Percentiles rank a stretch among this genome's conserved stretches.
These are phyloP conservation scores for Synergus gifuensis DNA, from an alignment of 2,888 invertebrate genomes.

Conservation along the genomic window DNA sequence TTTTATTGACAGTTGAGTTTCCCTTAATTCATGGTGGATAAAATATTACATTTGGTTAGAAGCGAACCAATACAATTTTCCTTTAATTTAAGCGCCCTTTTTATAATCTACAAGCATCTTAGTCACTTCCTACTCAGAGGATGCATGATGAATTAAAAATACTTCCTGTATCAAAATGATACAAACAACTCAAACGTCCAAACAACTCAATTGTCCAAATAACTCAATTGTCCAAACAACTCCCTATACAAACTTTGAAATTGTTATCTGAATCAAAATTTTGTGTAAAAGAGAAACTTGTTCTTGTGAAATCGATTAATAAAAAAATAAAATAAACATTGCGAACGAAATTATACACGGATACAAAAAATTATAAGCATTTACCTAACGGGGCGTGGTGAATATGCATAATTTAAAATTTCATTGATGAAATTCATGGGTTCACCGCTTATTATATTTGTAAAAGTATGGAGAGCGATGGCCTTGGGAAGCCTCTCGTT, in stretches of 20 bases:
- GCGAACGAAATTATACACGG: neutral
- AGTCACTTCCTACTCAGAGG: neutral
- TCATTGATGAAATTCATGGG: conserved; percentile 9
- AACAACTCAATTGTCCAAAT: neutral
- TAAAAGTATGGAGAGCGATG: conserved; percentile 23
- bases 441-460: conserved; percentile 30
- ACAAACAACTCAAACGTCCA: neutral
- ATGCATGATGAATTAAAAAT: conserved; percentile 16
- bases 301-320: neutral
- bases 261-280: neutral
- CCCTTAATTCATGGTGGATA: neutral
- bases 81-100: conserved; percentile 2
- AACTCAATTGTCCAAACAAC: neutral
- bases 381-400: neutral
- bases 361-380: neutral
- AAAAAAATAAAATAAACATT: neutral
- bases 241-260: neutral
- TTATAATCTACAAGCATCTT: neutral
- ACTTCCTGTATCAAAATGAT: neutral
- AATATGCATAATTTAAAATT: neutral
- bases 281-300: neutral
- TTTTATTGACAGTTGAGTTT: neutral
- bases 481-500: conserved; percentile 35
- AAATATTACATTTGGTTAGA: neutral
- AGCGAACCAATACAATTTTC: neutral